Evolutionary conservation across 2,888 invertebrate genomes (phyloP).

Genomic region (Cryptus armator): DNA sequence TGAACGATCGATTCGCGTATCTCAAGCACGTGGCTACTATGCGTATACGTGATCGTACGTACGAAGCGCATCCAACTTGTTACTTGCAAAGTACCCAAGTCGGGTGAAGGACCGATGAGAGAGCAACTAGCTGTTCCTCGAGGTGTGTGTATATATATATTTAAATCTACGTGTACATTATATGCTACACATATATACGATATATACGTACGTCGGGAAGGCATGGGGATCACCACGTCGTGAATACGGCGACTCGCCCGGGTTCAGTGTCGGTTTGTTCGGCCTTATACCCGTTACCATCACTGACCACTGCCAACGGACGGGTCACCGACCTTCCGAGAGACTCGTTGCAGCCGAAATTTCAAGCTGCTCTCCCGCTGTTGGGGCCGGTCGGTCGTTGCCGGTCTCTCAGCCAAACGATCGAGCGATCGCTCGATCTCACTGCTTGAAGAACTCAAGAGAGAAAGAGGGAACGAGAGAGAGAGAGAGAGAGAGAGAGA

Average conservation of each 20-base stretch:
- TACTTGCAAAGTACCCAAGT: slow-evolving; percentile 47
- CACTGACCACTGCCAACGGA: slow-evolving; percentile 84
- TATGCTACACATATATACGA: slow-evolving; percentile 50
- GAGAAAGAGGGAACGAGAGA: not conserved
- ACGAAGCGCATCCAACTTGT: slow-evolving; percentile 43
- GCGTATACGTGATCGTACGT: slow-evolving; percentile 70
- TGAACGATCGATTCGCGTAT: slow-evolving; percentile 55
- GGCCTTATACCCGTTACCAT: slow-evolving; percentile 81
- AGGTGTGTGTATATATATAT: slow-evolving; percentile 33
- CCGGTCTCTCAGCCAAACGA: slow-evolving; percentile 42
- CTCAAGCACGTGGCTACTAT: slow-evolving; percentile 73
- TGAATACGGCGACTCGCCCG: slow-evolving; percentile 48
- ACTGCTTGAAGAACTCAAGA: not conserved
- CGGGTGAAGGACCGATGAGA: slow-evolving; percentile 79
- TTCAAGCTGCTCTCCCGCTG: slow-evolving; percentile 63
- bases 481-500: too few species aligned
- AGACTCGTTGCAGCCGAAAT: slow-evolving; percentile 75
- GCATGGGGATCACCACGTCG: slow-evolving; percentile 39
- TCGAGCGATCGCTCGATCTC: slow-evolving; percentile 27
- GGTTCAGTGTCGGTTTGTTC: slow-evolving; percentile 60
- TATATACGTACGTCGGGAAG: not conserved
- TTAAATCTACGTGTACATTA: slow-evolving; percentile 51
- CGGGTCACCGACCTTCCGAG: slow-evolving; percentile 80
- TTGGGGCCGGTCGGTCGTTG: slow-evolving; percentile 15
- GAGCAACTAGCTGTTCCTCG: slow-evolving; percentile 59